Percentiles rank a stretch among this genome's conserved stretches.
Evolutionary conservation across 1,140 invertebrate genomes (phyloP).

Genomic region (Neelides sp.): DNA sequence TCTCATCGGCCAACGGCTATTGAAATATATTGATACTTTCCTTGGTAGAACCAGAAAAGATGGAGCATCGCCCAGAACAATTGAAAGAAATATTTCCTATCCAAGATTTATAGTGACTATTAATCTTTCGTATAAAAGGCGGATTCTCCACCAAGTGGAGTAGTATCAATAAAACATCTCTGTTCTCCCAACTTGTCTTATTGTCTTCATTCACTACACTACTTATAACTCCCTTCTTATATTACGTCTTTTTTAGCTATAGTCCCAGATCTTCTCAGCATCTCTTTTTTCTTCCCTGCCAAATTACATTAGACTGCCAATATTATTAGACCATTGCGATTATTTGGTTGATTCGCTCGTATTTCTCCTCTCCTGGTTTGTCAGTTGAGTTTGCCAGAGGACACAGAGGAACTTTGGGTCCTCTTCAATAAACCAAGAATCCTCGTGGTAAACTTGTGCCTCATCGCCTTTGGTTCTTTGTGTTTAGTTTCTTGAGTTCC

Average conservation of each 20-base stretch:
- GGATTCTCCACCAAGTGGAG: constrained; percentile 19
- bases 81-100: constrained; percentile 28
- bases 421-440: too few species aligned
- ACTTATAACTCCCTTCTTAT: constrained; percentile 7
- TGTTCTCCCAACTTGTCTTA: constrained; percentile 23
- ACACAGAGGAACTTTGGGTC: too few species aligned
- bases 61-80: constrained; percentile 27
- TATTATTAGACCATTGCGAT: too few species aligned
- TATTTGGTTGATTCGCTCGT: constrained; percentile 3
- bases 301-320: not conserved
- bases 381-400: constrained; percentile 8
- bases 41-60: constrained; percentile 18
- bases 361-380: constrained; percentile 4
- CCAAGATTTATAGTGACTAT: constrained; percentile 28
- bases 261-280: too few species aligned
- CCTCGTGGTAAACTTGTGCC: too few species aligned
- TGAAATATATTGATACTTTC: too few species aligned
- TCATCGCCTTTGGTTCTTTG: too few species aligned
- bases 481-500: too few species aligned
- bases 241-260: too few species aligned
- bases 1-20: too few species aligned
- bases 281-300: not conserved
- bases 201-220: constrained; percentile 7
- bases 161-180: constrained; percentile 27
- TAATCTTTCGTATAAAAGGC: constrained; percentile 30